Percentiles rank a stretch among this genome's conserved stretches.
phyloP scores from a whole-genome alignment of 2,888 invertebrate species.

The Pristionchus mayeri region DNA sequence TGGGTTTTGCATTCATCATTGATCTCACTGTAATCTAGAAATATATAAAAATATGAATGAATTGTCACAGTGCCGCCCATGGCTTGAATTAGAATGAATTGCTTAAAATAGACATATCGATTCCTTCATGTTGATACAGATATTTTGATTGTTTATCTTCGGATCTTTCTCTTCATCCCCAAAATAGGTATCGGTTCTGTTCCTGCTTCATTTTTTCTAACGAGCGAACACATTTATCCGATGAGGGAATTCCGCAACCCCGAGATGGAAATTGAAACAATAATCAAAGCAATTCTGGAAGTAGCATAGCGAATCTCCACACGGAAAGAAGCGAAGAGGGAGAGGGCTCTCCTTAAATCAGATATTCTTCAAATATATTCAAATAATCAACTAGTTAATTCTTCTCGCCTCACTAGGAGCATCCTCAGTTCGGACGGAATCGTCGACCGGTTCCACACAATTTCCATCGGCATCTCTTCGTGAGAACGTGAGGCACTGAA shows the following conservation, averaged over 20 bases:
- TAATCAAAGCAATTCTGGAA: neutral
- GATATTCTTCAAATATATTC: neutral
- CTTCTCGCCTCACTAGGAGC: neutral
- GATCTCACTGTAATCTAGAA: no score
- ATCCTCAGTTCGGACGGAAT: slow-evolving; percentile 56
- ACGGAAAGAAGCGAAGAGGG: neutral
- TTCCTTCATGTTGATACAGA: neutral
- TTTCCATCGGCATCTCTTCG: slow-evolving; percentile 68
- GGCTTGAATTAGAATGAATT: neutral
- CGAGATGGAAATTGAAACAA: neutral
- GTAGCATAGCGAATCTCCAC: neutral
- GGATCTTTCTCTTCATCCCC: neutral
- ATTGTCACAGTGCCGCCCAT: neutral
- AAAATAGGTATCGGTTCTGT: no score
- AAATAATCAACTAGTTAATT: no score
- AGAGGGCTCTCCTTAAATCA: neutral
- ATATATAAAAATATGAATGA: no score
- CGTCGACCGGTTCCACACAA: slow-evolving; percentile 65
- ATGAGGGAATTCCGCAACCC: slow-evolving; percentile 9
- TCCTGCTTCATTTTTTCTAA: neutral
- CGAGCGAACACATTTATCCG: slow-evolving; percentile 29
- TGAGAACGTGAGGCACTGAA: slow-evolving; percentile 44
- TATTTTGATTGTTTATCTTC: neutral
- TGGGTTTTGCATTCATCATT: no score
- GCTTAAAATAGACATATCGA: neutral